phyloP scores from a whole-genome alignment of 2,797 vertebrate genomes.

The Acanthiza pusilla region DNA sequence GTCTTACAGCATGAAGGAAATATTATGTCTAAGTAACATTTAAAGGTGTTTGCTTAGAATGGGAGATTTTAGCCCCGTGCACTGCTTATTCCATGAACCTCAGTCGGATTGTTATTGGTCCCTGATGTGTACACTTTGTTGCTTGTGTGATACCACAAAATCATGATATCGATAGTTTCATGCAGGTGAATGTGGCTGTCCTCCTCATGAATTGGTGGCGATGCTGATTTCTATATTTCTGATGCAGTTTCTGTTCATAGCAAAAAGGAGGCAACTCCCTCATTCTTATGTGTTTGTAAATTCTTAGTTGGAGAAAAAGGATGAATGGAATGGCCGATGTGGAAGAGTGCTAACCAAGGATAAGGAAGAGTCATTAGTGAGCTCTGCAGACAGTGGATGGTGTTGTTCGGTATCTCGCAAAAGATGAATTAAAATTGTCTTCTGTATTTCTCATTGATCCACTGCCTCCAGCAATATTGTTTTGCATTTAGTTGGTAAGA shows the following conservation, averaged over 20 bases:
- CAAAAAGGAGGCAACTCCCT: background rate
- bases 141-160: background rate
- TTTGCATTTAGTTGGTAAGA: background rate
- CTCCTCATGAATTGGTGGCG: accelerated
- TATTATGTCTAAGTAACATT: background rate
- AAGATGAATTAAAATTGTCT: background rate
- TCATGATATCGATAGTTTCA: background rate
- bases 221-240: background rate
- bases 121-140: background rate
- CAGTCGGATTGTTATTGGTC: background rate
- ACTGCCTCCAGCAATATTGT: background rate
- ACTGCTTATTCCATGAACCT: background rate
- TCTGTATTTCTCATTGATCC: background rate
- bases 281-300: background rate
- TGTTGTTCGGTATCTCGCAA: background rate
- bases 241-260: background rate
- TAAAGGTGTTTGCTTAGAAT: background rate
- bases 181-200: background rate
- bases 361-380: background rate
- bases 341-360: background rate
- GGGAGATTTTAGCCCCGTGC: background rate
- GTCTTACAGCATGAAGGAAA: background rate
- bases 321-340: background rate
- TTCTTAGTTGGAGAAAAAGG: background rate
- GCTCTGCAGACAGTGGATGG: background rate